Conservation (phyloP, 2,113 vertebrate genomes). For the Apeltes quadracus region DNA sequence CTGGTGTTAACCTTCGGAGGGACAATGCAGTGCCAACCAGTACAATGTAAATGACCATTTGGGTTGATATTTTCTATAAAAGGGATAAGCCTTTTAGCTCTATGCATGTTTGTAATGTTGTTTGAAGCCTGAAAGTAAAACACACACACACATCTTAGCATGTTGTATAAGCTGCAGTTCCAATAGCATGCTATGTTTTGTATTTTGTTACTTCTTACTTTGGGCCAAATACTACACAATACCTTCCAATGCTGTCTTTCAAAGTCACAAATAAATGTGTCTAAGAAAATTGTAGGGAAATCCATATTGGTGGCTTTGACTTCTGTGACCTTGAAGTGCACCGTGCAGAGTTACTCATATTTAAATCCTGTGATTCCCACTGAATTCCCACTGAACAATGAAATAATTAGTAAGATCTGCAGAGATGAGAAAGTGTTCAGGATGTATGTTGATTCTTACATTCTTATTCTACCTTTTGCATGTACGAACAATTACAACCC, state of each 20-base stretch:
- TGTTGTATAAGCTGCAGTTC: neutral
- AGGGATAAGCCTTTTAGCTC: neutral
- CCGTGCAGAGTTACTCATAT: neutral
- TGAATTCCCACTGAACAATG: no score
- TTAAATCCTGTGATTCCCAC: neutral
- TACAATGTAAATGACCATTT: no score
- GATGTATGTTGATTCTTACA: neutral
- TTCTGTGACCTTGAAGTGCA: neutral
- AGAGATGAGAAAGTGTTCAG: no score
- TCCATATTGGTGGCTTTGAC: neutral
- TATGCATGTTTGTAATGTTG: neutral
- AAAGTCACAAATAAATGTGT: neutral
- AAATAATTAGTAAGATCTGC: no score
- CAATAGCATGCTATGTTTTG: no score
- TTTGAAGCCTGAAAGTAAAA: neutral
- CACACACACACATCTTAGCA: neutral
- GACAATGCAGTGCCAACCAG: conserved; percentile 1
- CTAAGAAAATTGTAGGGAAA: neutral
- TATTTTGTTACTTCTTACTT: neutral
- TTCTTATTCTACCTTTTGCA: neutral
- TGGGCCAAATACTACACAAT: neutral
- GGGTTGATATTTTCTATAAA: no score
- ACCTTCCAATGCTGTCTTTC: neutral
- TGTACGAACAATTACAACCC: neutral
- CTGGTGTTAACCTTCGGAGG: conserved; percentile 21